Conservation (phyloP, 2,113 vertebrate genomes). For the Cyanoramphus novaezelandiae region DNA sequence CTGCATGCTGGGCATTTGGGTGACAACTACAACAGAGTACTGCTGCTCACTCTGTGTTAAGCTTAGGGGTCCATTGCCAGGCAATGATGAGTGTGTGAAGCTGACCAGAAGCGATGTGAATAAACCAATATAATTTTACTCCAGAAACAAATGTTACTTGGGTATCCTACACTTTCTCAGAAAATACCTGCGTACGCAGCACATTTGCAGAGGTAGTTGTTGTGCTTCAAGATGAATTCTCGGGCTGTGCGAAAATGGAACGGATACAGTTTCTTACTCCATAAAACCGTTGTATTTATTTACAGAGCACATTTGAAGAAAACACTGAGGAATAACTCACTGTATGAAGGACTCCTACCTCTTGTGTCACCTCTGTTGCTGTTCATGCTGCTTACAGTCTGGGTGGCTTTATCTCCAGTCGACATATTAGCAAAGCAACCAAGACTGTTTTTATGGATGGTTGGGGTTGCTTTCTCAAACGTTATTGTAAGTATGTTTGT, state of each 20-base stretch:
- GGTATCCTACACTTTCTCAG: background rate
- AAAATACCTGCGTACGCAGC: background rate
- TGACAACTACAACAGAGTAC: background rate
- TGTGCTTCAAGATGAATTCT: background rate
- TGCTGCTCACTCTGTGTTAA: background rate
- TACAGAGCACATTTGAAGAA: slow-evolving; percentile 60
- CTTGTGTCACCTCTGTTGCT: slow-evolving; percentile 61
- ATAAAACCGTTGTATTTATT: slow-evolving; percentile 28
- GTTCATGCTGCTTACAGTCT: slow-evolving; percentile 53
- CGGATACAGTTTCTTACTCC: background rate
- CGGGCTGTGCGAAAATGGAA: background rate
- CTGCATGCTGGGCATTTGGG: background rate
- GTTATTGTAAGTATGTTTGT: slow-evolving; percentile 55
- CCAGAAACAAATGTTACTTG: background rate
- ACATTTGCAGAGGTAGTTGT: background rate
- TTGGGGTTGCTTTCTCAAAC: slow-evolving; percentile 61
- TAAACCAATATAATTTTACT: background rate
- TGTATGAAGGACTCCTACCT: slow-evolving; percentile 65
- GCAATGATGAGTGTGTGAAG: background rate
- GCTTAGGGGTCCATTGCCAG: background rate
- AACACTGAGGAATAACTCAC: slow-evolving; percentile 50
- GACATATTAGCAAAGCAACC: slow-evolving; percentile 51
- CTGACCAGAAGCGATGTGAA: background rate
- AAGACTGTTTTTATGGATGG: slow-evolving; percentile 64
- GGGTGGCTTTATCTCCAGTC: slow-evolving; percentile 55